Evolutionary conservation across 2,888 invertebrate genomes (phyloP), one percentile per base, ranked within the genome.

Genomic region (Micoletzkya japonica): DNA sequence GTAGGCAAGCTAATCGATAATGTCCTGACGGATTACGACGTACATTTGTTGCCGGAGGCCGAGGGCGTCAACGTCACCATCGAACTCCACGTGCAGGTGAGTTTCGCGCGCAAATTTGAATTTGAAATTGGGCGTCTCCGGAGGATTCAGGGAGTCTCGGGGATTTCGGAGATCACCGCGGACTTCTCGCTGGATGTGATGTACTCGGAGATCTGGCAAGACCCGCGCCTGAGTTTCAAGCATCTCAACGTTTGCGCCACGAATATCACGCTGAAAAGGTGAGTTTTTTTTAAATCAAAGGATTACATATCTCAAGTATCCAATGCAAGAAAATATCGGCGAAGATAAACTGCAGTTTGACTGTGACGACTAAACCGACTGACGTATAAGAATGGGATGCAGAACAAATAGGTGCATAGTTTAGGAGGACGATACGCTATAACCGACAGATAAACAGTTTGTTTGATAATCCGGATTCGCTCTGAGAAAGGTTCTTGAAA

Each of bases 31-130:
- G 82, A 83, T 67, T 85, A 85, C 73, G 85, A 85, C 72, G 81
- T 75, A 3, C 85, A 86, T 72, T 68, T 84, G 61, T 66, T 85
- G 69, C 85, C 85, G 4, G 78, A 83, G 61, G 77, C 77, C 14
- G 83, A 85, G 39, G 85, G 85, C 28, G 85, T 84, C 49, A 83
- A 85, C 72, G 86, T 86, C 34, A 85, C 83, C 17, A 85, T 85
- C 66, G 85, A 85, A 71, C 74, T 85, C 57, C 85, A 85, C 66
- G 83, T 85, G 14, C 85, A 85, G 78, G 84, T 79, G 14, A 20
- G 37, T 10, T 24, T n/a, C 24, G n/a, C 26, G 34, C 17, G 1
- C 1, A 4, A 1, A 17, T 57, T 57, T 30, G 4, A 24, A 30
- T 30, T 57, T 52, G 26, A 52, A 6, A n/a, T 14, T 24, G n/a